Conservation (phyloP, 2,888 invertebrate species). For the Pseudococcus longispinus region DNA sequence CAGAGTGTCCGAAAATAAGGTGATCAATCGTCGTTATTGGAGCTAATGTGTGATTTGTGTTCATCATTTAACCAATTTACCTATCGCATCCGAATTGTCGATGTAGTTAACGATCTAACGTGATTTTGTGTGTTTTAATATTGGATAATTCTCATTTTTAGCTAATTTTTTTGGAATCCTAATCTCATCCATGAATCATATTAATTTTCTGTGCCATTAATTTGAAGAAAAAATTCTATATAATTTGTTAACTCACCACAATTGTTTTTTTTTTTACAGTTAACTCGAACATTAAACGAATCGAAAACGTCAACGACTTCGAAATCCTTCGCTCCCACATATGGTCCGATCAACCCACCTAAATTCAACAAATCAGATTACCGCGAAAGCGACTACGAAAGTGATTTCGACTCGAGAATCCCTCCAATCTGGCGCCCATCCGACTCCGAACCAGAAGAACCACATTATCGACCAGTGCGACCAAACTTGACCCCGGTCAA, state of each 20-base stretch:
- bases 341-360: conserved; percentile 68
- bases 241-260: not conserved
- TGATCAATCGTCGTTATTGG: conserved; percentile 8
- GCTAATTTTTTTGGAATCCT: not conserved
- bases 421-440: conserved; percentile 70
- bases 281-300: conserved; percentile 37
- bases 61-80: not conserved
- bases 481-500: conserved; percentile 66
- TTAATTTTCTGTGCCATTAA: not conserved
- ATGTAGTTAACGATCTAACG: not conserved
- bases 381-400: conserved; percentile 75
- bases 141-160: not conserved
- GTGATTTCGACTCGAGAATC: conserved; percentile 72
- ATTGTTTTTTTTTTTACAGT: not conserved
- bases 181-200: not conserved
- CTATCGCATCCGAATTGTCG: not conserved
- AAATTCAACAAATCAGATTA: conserved; percentile 73
- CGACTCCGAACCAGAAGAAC: conserved; percentile 66
- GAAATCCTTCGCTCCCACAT: conserved; percentile 5
- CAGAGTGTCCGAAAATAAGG: conserved; percentile 49
- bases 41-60: not conserved
- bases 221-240: not conserved
- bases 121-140: not conserved
- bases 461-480: conserved; percentile 69
- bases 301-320: conserved; percentile 6